Percentiles rank a stretch among this genome's conserved stretches.
phyloP scores from a whole-genome alignment of 2,797 vertebrate genomes.

The Coendou prehensilis region DNA sequence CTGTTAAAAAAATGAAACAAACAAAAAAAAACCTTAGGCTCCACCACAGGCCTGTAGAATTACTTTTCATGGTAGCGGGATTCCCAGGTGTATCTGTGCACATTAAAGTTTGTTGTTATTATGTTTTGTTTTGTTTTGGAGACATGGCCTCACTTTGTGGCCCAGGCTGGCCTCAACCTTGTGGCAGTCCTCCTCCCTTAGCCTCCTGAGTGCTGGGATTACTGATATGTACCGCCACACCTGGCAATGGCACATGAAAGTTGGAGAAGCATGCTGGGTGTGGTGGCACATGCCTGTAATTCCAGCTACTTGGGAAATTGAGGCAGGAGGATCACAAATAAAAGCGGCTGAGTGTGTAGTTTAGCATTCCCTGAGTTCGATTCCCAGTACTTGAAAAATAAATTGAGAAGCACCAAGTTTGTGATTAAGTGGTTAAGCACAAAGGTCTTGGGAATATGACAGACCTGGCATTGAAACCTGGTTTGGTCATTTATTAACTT shows the following conservation, averaged over 20 bases:
- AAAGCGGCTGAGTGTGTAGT: not conserved
- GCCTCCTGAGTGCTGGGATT: not conserved
- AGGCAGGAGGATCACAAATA: not conserved
- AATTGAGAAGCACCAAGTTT: conserved; percentile 39
- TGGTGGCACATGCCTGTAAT: not conserved
- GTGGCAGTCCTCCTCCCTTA: not conserved
- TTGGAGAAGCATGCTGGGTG: not conserved
- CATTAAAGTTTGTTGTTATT: not conserved
- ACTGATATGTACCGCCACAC: not conserved
- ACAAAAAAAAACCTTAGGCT: not conserved
- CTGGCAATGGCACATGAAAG: not conserved
- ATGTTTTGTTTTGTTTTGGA: not conserved
- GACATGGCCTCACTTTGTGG: not conserved
- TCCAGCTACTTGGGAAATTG: not conserved
- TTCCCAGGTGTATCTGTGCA: conserved; percentile 52
- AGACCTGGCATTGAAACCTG: conserved; percentile 57
- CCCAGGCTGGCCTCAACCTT: not conserved
- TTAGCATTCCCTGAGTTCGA: not conserved
- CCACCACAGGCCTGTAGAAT: too few species aligned
- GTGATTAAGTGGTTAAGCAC: conserved; percentile 24
- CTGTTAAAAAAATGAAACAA: not conserved
- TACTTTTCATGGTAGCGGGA: conserved; percentile 62
- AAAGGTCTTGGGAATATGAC: conserved; percentile 49
- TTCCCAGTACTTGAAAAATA: not conserved
- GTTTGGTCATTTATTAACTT: conserved; percentile 61